A percentile compares a stretch with the other conserved stretches of the same genome.
These are phyloP conservation scores for Choloepus didactylus DNA, from an alignment of 2,797 vertebrate species.

Conservation along the genomic window DNA sequence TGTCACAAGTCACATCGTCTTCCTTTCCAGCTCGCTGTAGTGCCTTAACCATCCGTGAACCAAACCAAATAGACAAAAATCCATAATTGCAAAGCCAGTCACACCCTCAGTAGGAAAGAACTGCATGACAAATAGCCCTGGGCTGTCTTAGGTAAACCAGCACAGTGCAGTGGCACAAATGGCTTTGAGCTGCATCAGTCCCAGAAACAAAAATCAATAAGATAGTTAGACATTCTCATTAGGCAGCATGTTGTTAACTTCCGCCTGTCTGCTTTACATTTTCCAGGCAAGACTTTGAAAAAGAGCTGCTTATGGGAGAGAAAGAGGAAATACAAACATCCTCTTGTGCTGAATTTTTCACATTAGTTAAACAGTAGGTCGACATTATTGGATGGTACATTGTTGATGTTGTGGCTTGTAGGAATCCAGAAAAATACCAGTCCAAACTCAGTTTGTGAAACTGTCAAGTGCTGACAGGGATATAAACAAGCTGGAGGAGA, in stretches of 20 bases:
- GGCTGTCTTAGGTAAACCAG: not conserved
- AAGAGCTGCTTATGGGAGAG: not conserved
- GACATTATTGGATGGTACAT: not conserved
- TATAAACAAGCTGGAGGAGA: not conserved
- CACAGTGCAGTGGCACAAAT: fast-evolving
- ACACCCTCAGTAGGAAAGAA: not conserved
- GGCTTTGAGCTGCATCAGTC: not conserved
- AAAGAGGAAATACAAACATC: not conserved
- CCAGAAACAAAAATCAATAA: not conserved
- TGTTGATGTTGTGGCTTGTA: not conserved
- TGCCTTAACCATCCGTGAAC: not conserved
- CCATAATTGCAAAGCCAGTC: slow-evolving; percentile 5
- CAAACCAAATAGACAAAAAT: slow-evolving; percentile 48
- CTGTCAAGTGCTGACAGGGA: not conserved
- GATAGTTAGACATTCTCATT: not conserved
- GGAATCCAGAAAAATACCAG: not conserved
- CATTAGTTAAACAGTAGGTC: not conserved
- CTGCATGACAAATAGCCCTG: not conserved
- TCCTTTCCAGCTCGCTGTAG: slow-evolving; percentile 3
- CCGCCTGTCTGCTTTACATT: not conserved
- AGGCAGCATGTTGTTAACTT: not conserved
- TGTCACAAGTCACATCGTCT: not conserved
- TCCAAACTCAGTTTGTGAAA: slow-evolving; percentile 21
- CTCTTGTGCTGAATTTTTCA: not conserved
- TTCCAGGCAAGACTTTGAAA: not conserved